A percentile compares a stretch with the other conserved stretches of the same genome.
Conservation (phyloP, 2,797 vertebrate genomes). For the Gobionotothen gibberifrons region DNA sequence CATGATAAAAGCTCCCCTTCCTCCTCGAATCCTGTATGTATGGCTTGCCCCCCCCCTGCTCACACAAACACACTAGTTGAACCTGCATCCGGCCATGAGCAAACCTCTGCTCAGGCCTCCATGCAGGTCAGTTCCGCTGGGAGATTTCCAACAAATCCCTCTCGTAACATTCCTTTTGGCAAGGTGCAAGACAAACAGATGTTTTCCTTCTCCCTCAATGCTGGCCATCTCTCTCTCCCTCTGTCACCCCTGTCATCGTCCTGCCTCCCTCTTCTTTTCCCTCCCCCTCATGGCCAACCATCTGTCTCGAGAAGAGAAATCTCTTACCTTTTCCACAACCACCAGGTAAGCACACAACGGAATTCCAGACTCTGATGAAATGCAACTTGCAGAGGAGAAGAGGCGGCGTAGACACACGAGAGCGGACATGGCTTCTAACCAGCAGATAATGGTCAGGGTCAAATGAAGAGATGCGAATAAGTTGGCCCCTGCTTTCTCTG, state of each 20-base stretch:
- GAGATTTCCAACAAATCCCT: conserved; percentile 62
- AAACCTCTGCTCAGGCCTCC: conserved; percentile 39
- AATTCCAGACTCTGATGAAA: conserved; percentile 29
- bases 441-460: conserved; percentile 55
- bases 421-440: conserved; percentile 43
- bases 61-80: conserved; percentile 45
- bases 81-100: conserved; percentile 57
- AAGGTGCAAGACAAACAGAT: conserved; percentile 60
- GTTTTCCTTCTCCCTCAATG: conserved; percentile 32
- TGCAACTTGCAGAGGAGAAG: conserved; percentile 18
- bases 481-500: conserved; percentile 63
- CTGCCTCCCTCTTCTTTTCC: conserved; percentile 18
- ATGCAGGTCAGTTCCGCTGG: conserved; percentile 48
- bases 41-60: conserved; percentile 18
- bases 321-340: conserved; percentile 69
- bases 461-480: conserved; percentile 54
- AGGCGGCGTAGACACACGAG: conserved; percentile 4
- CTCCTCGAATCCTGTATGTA: conserved; percentile 52
- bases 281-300: conserved; percentile 30
- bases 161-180: conserved; percentile 63
- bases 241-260: conserved; percentile 38
- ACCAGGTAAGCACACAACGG: conserved; percentile 53
- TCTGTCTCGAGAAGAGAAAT: conserved; percentile 34
- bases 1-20: conserved; percentile 76
- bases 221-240: conserved; percentile 37